Evolutionary conservation across 1,140 invertebrate species (phyloP), one percentile per base, ranked within the genome.

Genomic region (Thaumetopoea pityocampa): DNA sequence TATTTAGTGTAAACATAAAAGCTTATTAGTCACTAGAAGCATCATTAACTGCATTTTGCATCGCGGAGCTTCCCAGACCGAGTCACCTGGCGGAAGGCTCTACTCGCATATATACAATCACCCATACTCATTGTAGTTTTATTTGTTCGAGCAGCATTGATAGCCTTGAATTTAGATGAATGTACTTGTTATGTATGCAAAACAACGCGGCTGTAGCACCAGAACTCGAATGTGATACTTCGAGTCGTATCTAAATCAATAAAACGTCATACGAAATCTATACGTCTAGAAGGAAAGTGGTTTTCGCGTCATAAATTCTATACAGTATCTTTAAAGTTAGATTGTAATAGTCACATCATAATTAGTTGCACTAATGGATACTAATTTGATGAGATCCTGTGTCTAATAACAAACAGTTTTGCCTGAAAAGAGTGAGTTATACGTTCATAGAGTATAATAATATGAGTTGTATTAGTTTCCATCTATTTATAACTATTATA

Each of bases 1-100:
- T 64, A 45, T 48, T 70, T 80, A 78, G 78, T 67, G 58, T 72
- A 60, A 51, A 65, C 51, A 60, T 76, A 29, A 55, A 55, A 48
- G 70, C 70, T 80, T 82, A 58, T 71, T 77, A 79, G 68, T 58
- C 12, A 52, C 64, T 82, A 82, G 78, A 73, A 55, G 47, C 66
- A 74, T 79, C 66, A 82, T 70, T 36, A 42, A 54, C 35, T 49
- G 50, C 54, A 67, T 67, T 50, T 49, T 67, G 34, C 58, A 63
- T 52, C 32, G 52, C 42, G 35, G 52, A 58, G 52, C 50, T 56
- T 65, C 53, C 53, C 60, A 61, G 50, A 54, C 27, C 37, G 48
- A 51, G 45, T 61, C 57, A 47, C 51, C 59, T 63, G 62, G 54
- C 36, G 55, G 58, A 33, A 45, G 40, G 51, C 46, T 57, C 54